Evolutionary conservation across 1,140 invertebrate genomes (phyloP).

Genomic region (Amphibalanus amphitrite): DNA sequence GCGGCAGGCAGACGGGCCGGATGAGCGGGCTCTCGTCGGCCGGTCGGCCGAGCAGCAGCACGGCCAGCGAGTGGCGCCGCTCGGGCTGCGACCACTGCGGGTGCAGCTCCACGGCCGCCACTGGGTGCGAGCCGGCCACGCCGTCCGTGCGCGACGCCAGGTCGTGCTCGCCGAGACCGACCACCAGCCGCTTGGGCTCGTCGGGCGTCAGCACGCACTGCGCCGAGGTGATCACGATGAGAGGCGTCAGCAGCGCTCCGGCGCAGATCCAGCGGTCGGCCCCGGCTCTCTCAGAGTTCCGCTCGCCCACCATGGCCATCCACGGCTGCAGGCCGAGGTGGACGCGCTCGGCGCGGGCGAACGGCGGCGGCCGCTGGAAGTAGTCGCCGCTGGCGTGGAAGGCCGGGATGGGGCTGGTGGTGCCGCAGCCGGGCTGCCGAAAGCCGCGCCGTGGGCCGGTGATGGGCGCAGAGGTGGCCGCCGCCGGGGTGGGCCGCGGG

Average conservation of each 20-base stretch:
- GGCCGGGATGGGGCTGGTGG: not conserved
- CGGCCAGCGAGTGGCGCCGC: not conserved
- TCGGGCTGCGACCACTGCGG: not conserved
- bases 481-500: not conserved
- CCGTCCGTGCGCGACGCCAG: not conserved
- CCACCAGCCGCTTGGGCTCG: not conserved
- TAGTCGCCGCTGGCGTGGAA: not conserved
- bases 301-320: not conserved
- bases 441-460: no score
- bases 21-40: not conserved
- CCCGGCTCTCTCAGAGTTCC: not conserved
- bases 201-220: not conserved
- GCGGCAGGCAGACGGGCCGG: not conserved
- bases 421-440: not conserved
- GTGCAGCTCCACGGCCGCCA: not conserved
- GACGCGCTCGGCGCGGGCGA: not conserved
- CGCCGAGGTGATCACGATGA: not conserved
- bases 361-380: not conserved
- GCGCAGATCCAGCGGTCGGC: not conserved
- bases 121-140: not conserved
- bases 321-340: not conserved
- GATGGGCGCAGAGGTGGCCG: not conserved
- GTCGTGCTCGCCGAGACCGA: not conserved
- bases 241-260: not conserved
- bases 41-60: not conserved